Percentiles rank a stretch among this genome's conserved stretches.
Evolutionary conservation across 2,888 invertebrate genomes (phyloP).

Genomic region (Notodonta dromedarius): DNA sequence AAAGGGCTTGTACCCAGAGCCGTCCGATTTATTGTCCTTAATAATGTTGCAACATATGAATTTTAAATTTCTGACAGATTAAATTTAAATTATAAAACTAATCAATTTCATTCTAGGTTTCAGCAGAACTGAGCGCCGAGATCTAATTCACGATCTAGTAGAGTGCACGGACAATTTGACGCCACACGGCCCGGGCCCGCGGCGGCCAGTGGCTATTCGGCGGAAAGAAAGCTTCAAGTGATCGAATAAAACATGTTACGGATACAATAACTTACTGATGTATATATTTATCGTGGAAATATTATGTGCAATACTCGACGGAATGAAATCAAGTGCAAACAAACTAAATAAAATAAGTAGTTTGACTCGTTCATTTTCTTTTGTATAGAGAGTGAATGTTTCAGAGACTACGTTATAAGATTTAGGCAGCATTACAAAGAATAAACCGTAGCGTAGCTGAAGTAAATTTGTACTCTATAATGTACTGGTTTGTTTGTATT

Average conservation of each 20-base stretch:
- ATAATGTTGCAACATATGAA: too few species aligned
- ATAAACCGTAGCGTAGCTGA: slow-evolving; percentile 47
- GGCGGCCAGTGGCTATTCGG: slow-evolving; percentile 24
- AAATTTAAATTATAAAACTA: background rate
- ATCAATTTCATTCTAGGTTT: slow-evolving; percentile 45
- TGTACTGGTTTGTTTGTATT: slow-evolving; percentile 52
- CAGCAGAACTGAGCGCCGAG: slow-evolving; percentile 63
- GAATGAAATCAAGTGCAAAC: slow-evolving; percentile 57
- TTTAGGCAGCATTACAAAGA: slow-evolving; percentile 52
- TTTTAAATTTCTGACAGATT: too few species aligned
- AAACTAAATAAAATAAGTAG: slow-evolving; percentile 43
- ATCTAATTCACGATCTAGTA: slow-evolving; percentile 49
- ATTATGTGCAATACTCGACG: slow-evolving; percentile 68
- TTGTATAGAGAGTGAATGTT: slow-evolving; percentile 50
- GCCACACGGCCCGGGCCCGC: slow-evolving; percentile 25
- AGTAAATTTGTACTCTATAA: slow-evolving; percentile 43
- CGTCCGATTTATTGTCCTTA: too few species aligned
- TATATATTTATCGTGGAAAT: slow-evolving; percentile 63
- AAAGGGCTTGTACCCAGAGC: too few species aligned
- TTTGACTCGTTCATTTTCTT: slow-evolving; percentile 53
- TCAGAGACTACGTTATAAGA: slow-evolving; percentile 38
- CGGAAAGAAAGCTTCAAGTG: slow-evolving; percentile 38
- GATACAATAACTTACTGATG: slow-evolving; percentile 54
- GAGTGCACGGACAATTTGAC: slow-evolving; percentile 45
- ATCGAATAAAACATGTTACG: slow-evolving; percentile 30